Percentiles rank a stretch among this genome's conserved stretches.
Evolutionary conservation across 2,113 vertebrate genomes (phyloP).

Genomic region (Penelope pileata): DNA sequence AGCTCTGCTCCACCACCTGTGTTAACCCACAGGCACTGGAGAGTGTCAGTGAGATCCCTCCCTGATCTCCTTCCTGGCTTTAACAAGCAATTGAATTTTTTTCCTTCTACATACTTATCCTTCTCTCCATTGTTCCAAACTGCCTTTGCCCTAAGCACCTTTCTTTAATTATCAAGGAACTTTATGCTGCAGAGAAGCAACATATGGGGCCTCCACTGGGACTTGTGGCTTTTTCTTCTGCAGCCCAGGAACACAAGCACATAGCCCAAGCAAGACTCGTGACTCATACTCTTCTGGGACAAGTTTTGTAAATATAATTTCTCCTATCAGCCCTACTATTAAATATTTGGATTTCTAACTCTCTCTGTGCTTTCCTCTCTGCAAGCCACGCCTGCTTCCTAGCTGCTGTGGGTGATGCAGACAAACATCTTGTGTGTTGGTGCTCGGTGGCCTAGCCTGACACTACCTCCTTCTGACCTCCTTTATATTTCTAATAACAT

Average conservation of each 20-base stretch:
- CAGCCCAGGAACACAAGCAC: rapidly evolving
- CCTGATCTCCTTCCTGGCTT: not conserved
- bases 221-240: not conserved
- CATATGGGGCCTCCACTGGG: not conserved
- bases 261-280: rapidly evolving
- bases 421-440: not conserved
- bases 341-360: not conserved
- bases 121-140: not conserved
- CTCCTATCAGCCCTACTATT: not conserved
- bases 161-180: conserved; percentile 5
- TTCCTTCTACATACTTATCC: not conserved
- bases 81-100: not conserved
- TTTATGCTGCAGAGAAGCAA: not conserved
- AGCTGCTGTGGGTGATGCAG: not conserved
- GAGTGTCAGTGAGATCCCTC: not conserved
- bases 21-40: rapidly evolving
- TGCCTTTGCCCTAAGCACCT: conserved; percentile 30
- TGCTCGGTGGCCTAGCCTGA: not conserved
- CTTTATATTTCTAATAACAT: not conserved
- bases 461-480: not conserved
- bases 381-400: not conserved
- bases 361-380: not conserved
- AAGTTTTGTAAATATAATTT: not conserved
- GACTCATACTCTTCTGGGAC: not conserved
- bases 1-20: not conserved